Conservation (phyloP, 2,888 invertebrate species). For the Patella pellucida region DNA sequence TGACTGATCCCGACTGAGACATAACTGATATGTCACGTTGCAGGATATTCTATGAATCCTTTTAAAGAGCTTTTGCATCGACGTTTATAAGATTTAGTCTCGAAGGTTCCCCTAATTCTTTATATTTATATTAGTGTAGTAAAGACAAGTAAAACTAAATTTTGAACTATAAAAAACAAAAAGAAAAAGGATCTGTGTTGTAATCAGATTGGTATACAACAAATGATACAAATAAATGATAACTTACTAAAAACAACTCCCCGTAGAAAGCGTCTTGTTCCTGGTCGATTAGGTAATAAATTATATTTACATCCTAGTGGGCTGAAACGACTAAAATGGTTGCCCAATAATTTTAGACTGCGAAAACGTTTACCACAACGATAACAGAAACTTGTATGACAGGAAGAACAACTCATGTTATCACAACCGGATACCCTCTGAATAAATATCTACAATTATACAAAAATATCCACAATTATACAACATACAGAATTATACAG, state of each 20-base stretch:
- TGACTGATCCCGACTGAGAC: too few relatives aligned
- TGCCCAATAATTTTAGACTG: conserved; percentile 68
- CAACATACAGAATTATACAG: too few relatives aligned
- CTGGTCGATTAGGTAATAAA: conserved; percentile 66
- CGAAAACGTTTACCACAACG: conserved; percentile 70
- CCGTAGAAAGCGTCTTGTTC: conserved; percentile 64
- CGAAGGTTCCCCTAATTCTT: too few relatives aligned
- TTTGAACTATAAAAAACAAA: too few relatives aligned
- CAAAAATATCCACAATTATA: too few relatives aligned
- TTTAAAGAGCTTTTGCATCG: too few relatives aligned
- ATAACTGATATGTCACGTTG: too few relatives aligned
- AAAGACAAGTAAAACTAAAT: too few relatives aligned
- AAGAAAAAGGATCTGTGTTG: too few relatives aligned
- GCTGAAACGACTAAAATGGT: conserved; percentile 69
- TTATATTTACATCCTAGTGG: conserved; percentile 71
- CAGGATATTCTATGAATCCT: too few relatives aligned
- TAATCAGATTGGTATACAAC: neutral
- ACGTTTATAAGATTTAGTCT: too few relatives aligned
- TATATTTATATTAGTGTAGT: too few relatives aligned
- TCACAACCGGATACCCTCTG: conserved; percentile 72
- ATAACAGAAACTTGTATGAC: conserved; percentile 71
- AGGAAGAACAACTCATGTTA: conserved; percentile 71
- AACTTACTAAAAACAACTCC: conserved; percentile 69
- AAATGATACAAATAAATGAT: neutral
- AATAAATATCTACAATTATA: conserved; percentile 66